phyloP scores from a whole-genome alignment of 2,888 invertebrate species.

The Phymatocera aterrima region DNA sequence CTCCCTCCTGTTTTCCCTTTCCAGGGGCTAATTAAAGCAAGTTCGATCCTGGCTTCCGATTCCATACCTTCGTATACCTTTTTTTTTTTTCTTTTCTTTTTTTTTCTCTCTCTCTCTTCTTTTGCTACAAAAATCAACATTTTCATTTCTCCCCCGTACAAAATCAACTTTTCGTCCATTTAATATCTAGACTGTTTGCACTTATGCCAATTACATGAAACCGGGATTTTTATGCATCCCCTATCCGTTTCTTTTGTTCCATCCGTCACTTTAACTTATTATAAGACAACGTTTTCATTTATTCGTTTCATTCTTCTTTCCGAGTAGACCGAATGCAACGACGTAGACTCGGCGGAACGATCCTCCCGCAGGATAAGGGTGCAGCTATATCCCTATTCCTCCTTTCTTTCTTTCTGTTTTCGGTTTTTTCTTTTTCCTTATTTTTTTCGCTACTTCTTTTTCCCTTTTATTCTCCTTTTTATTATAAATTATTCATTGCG shows the following conservation, averaged over 20 bases:
- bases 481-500: conserved; percentile 44
- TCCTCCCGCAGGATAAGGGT: too few species aligned
- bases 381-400: too few species aligned
- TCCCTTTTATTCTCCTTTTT: neutral
- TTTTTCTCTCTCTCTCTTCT: neutral
- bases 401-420: neutral
- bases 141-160: neutral
- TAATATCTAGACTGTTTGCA: neutral
- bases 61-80: neutral
- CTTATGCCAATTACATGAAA: neutral
- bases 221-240: neutral
- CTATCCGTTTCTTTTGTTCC: neutral
- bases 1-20: neutral
- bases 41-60: conserved; percentile 8
- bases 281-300: too few species aligned
- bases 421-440: neutral
- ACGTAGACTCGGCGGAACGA: too few species aligned
- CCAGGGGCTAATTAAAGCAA: conserved; percentile 21
- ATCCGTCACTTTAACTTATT: too few species aligned
- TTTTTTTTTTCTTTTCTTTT: neutral
- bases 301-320: too few species aligned
- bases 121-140: conserved; percentile 12
- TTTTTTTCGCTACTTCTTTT: neutral
- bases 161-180: neutral
- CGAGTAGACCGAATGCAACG: too few species aligned